These are phyloP conservation scores for Garra rufa DNA, from an alignment of 2,113 vertebrate species.

Conservation along the genomic window DNA sequence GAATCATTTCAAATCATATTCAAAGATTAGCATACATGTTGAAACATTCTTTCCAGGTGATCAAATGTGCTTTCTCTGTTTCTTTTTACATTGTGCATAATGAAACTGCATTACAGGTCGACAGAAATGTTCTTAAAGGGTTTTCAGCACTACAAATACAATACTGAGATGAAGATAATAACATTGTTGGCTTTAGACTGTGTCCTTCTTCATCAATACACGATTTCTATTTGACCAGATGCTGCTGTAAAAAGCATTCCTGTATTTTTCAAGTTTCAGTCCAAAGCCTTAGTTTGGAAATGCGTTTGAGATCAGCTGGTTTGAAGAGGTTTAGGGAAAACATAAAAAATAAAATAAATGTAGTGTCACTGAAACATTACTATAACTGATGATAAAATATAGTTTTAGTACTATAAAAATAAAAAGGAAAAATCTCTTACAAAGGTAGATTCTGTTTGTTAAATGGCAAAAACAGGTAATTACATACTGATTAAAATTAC, in stretches of 20 bases:
- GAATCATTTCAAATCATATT: no score
- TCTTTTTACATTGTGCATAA: constrained; percentile 32
- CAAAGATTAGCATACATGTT: background rate
- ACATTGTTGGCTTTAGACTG: constrained; percentile 58
- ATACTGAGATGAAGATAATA: constrained; percentile 47
- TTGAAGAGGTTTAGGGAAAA: no score
- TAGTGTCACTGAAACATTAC: constrained; percentile 65
- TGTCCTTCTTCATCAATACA: constrained; percentile 47
- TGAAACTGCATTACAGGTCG: constrained; percentile 27
- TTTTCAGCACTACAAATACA: constrained; percentile 39
- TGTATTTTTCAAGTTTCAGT: constrained; percentile 76
- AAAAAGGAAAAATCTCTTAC: constrained; percentile 63
- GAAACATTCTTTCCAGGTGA: background rate
- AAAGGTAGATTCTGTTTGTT: constrained; percentile 71
- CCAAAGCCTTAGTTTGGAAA: constrained; percentile 78
- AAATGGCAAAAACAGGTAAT: constrained; percentile 68
- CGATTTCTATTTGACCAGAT: constrained; percentile 49
- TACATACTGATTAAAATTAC: constrained; percentile 72
- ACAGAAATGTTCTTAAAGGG: constrained; percentile 28
- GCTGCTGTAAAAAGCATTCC: constrained; percentile 64
- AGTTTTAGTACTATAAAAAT: constrained; percentile 71
- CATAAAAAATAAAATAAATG: constrained; percentile 42
- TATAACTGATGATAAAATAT: constrained; percentile 65
- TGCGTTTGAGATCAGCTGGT: constrained; percentile 70
- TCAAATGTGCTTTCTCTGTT: constrained; percentile 25